phyloP scores from a whole-genome alignment of 2,888 invertebrate genomes.

The Eumerus sabulonum region DNA sequence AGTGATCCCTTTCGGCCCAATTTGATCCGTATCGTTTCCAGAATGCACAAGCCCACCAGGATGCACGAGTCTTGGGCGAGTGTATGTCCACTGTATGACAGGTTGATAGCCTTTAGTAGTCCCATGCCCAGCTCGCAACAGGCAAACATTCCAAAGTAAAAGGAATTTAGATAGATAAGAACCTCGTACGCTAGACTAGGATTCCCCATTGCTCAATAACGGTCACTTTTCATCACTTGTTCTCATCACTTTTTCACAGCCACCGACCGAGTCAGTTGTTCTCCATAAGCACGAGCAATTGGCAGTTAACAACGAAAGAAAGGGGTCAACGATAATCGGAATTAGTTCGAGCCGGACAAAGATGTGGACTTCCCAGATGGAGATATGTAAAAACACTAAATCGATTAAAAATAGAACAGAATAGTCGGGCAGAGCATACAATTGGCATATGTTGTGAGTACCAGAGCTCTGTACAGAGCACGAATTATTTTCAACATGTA shows the following conservation, averaged over 20 bases:
- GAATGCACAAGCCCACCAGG: conserved; percentile 86
- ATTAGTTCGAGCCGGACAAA: neutral
- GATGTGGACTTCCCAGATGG: conserved; percentile 49
- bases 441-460: conserved; percentile 19
- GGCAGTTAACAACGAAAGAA: neutral
- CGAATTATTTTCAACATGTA: conserved; percentile 19
- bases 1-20: conserved; percentile 87
- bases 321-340: conserved; percentile 24
- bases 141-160: conserved; percentile 92
- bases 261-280: conserved; percentile 8
- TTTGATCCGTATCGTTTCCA: conserved; percentile 90
- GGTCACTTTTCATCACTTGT: conserved; percentile 31
- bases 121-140: conserved; percentile 90
- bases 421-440: conserved; percentile 12
- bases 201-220: conserved; percentile 81
- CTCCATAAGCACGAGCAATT: conserved; percentile 12
- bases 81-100: conserved; percentile 87
- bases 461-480: conserved; percentile 32
- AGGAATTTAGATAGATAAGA: conserved; percentile 89
- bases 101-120: conserved; percentile 88
- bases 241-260: conserved; percentile 11
- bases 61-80: conserved; percentile 89
- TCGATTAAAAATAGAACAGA: conserved; percentile 62
- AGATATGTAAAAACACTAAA: conserved; percentile 57
- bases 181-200: conserved; percentile 91